Evolutionary conservation across 1,140 invertebrate genomes (phyloP).

Genomic region (Bombus pyrosoma): DNA sequence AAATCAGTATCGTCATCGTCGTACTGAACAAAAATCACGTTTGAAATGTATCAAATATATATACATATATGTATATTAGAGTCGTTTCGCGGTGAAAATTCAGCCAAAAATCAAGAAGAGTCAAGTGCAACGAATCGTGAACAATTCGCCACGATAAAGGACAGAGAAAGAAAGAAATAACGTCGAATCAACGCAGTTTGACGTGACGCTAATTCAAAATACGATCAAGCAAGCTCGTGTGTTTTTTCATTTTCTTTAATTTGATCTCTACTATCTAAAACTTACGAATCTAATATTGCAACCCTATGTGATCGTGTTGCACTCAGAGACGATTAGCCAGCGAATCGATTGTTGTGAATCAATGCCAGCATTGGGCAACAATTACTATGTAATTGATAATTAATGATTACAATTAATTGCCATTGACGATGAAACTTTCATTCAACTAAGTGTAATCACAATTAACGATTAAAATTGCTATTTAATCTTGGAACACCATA

Average conservation of each 20-base stretch:
- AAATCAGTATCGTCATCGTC: constrained; percentile 34
- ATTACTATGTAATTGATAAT: no score
- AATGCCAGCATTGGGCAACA: no score
- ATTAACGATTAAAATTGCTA: background rate
- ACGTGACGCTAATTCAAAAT: constrained; percentile 47
- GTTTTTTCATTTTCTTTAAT: constrained; percentile 26
- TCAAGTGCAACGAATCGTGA: constrained; percentile 12
- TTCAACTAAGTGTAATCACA: background rate
- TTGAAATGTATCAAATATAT: constrained; percentile 50
- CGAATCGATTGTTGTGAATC: background rate
- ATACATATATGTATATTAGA: constrained; percentile 42
- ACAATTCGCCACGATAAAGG: background rate
- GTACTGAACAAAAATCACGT: constrained; percentile 47
- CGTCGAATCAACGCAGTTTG: constrained; percentile 50
- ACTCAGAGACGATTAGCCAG: background rate
- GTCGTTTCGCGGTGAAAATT: constrained; percentile 10
- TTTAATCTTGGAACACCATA: no score
- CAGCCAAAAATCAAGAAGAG: background rate
- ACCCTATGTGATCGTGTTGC: constrained; percentile 41
- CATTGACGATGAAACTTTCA: background rate
- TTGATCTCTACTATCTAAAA: constrained; percentile 54
- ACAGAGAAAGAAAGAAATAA: constrained; percentile 4
- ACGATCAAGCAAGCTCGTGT: constrained; percentile 71
- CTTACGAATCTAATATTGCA: constrained; percentile 60
- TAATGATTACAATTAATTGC: no score